Percentiles rank a stretch among this genome's conserved stretches.
These are phyloP conservation scores for Poecilia wingei DNA, from an alignment of 2,797 vertebrate species.

Conservation along the genomic window DNA sequence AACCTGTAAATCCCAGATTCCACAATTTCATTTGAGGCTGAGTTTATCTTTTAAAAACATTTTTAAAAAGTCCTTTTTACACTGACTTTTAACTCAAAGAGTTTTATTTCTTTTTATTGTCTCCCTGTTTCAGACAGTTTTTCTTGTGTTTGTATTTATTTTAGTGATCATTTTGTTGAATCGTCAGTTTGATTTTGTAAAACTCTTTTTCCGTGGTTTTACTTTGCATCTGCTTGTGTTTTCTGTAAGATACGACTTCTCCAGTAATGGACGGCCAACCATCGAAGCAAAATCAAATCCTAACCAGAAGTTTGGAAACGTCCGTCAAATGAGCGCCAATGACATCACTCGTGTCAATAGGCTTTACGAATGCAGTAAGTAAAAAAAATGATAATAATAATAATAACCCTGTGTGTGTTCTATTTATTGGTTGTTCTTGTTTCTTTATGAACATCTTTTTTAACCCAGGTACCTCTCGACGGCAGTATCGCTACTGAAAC, in stretches of 20 bases:
- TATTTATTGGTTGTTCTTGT: neutral
- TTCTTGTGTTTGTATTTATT: neutral
- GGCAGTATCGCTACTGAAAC: neutral
- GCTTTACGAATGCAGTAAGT: slow-evolving; percentile 44
- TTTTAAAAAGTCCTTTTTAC: neutral
- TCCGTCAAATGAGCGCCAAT: slow-evolving; percentile 5
- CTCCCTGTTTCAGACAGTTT: neutral
- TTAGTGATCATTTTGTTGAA: neutral
- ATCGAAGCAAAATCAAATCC: slow-evolving; percentile 16
- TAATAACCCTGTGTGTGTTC: neutral
- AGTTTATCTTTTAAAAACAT: neutral
- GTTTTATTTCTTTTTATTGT: neutral
- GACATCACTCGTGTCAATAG: slow-evolving; percentile 43
- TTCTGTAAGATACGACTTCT: slow-evolving; percentile 29
- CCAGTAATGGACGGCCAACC: slow-evolving; percentile 39
- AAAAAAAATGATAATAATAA: neutral
- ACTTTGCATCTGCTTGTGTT: neutral
- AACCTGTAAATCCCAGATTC: neutral
- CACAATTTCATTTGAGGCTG: neutral
- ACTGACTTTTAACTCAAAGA: neutral
- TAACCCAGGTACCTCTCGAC: neutral
- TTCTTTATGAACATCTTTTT: neutral
- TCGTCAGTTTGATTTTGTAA: neutral
- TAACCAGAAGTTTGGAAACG: neutral
- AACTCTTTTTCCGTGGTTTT: neutral